A percentile compares a stretch with the other conserved stretches of the same genome.
phyloP scores from a whole-genome alignment of 2,113 vertebrate species.

The Marmota monax region DNA sequence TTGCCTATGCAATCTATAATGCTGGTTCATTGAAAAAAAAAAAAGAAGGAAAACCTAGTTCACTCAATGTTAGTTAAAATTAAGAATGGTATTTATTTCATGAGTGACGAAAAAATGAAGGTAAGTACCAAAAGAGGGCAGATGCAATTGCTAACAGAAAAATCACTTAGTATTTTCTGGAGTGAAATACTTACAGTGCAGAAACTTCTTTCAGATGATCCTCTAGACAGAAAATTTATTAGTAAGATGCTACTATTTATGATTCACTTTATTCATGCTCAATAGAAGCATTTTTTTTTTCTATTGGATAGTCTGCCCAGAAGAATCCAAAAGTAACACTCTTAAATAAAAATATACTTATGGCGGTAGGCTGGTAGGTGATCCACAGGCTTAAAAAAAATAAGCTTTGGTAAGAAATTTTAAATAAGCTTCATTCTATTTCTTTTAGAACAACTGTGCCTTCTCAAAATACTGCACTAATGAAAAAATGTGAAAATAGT shows the following conservation, averaged over 20 bases:
- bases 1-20: background rate
- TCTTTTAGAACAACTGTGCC: background rate
- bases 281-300: slow-evolving; percentile 30
- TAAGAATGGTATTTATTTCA: background rate
- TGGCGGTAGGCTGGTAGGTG: background rate
- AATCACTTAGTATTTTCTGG: background rate
- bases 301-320: slow-evolving; percentile 17
- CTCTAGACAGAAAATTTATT: slow-evolving; percentile 2
- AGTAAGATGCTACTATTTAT: background rate
- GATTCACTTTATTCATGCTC: background rate
- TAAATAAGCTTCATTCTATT: slow-evolving; percentile 23
- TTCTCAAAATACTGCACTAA: background rate
- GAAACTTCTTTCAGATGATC: slow-evolving; percentile 8
- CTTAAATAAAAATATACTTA: slow-evolving; percentile 58
- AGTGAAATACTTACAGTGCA: background rate
- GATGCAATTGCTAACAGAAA: background rate
- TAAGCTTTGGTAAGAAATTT: slow-evolving; percentile 2
- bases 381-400: slow-evolving; percentile 34
- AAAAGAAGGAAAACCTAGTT: background rate
- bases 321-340: slow-evolving; percentile 25
- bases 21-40: background rate
- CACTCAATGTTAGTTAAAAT: background rate
- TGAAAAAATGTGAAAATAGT: background rate
- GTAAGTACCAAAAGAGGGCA: background rate
- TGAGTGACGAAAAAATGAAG: background rate